Evolutionary conservation across 2,888 invertebrate species (phyloP), one percentile per base, ranked within the genome.

Genomic region (Folsomia manolachei): DNA sequence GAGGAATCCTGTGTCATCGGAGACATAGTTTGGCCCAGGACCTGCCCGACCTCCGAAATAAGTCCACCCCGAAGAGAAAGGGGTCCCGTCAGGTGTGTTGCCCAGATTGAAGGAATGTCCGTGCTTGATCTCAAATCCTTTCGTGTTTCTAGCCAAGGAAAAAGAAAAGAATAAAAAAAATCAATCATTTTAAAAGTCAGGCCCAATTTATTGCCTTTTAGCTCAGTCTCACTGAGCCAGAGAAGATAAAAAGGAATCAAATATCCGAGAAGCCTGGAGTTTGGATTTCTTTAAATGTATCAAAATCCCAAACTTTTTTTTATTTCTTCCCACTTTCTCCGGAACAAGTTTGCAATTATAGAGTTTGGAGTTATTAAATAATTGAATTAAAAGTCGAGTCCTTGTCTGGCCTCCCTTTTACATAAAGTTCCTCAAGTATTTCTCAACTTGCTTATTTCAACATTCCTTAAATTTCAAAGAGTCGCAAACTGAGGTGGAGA

Each of bases 41-140:
- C 63, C 63, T 25, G 68, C 27, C 53, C 63, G 67, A 7, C 69
- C 72, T n/a, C 71, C 71, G 7, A 67, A 19, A 51, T 68, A 68
- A 14, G 56, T 39, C 25, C 68, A 69, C n/a, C 62, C 66, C 18
- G 27, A 51, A n/a, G 56, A 68, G 11, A 25, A 53, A 25, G 72
- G 69, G n/a, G 25, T 60, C 53, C 72, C 68, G 39, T 27, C 63
- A 19, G 26, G 18, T n/a, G 61, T 53, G 26, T 62, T 56, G 9
- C 63, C 21, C 23, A 61, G 39, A 56, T 39, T 27, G 11, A 72
- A 2, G 14, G 26, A 19, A 23, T 69, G 69, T 11, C 69, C 72
- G 14, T 72, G 67, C 27, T 39, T 21, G 19, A 72, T 23, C 53
- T 68, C 63, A n/a, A 71, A 60, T 24, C 65, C 65, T 18, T 61